Evolutionary conservation across 2,888 invertebrate genomes (phyloP), one percentile per base, ranked within the genome.

Genomic region (Agrypnus murinus): DNA sequence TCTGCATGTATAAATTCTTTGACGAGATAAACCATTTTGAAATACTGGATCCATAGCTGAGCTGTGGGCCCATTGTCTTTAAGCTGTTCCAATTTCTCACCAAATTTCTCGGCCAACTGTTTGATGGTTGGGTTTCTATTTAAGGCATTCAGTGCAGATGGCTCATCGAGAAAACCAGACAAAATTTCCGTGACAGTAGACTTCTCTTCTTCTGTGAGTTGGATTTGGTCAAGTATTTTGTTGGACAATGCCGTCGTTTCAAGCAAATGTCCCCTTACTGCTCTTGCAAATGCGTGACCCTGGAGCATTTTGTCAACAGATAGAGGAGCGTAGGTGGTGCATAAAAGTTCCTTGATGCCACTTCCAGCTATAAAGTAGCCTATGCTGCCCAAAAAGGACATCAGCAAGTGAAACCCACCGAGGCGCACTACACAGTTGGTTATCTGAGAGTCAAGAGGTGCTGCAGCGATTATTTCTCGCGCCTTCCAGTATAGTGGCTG

Each of bases 361-460:
- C 80, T 81, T 25, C 80, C 25, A 5, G 2, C 5, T 5, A 25
- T 25, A 5, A 25, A 5, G 25, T 25, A 25, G 25, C 25, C 25
- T 5, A 81, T 78, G 5, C 69, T 58, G 12, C 80, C 80, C 25
- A 82, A 50, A 73, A 78, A 82, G 4, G 77, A 79, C 79, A 82
- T 79, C 0, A 81, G 69, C 9, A 78, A 45, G 74, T 81, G 81
- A 75, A 81, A 81, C 50, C 80, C 79, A 57, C 81, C 81, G 1
- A 81, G 75, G 65, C 77, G 74, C 2, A 81, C 68, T 2, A 79
- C 64, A 32, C 72, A 45, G 40, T 69, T 53, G 15, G 19, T 50
- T 10, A 72, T 17, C 14, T 40, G 31, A 31, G 73, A 59, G 72
- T 73, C 65, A 65, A 74, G 50, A 63, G 73, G 66, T 7, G 73